Base-by-base conservation (phyloP, 2,888 invertebrate species). In the Cheilosia impressa region DNA sequence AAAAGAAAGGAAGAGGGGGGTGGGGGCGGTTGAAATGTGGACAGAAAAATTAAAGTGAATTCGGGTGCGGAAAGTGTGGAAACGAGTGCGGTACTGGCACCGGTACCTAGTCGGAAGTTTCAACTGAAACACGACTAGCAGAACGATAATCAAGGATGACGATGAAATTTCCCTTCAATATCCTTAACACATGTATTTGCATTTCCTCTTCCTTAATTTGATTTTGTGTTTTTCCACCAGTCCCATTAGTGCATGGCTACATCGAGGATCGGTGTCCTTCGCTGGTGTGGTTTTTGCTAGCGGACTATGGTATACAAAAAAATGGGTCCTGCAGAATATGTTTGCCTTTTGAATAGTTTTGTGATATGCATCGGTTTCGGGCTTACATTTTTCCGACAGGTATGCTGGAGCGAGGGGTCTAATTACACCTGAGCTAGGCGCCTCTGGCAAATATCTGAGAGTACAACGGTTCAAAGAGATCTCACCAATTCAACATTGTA, bases 161-260 rank as follows among this genome's bases (percentile, higher is more conserved):
- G 81, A 81, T 72, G 76, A 77, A 85, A 85, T 81, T 85, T 77
- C 76, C 80, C 85, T 85, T 72, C 85, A 85, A 85, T 81, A 85
- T 85, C 85, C 85, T 81, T 85, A 81, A 85, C 85, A 85, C 85
- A 77, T 85, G 81, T 85, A 85, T 85, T 85, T 85, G 85, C 85
- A 85, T 85, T 77, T 77, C 81, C 84, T 62, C 38, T 80, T 80
- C 84, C 66, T 77, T 85, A 85, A 85, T 77, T 85, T 81, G 76
- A 85, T 85, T 81, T 81, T 71, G 77, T 73, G 81, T 85, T 77
- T 85, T 63, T 84, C 75, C 34, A 6, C 31, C 13, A 47, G 60
- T 83, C 43, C 31, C 50, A 65, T 7, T 34, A 19, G 50, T 53
- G 41, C 62, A 62, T 6, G 65, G 31, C 22, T 50, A 17, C 17